Evolutionary conservation across 2,888 invertebrate genomes (phyloP), one percentile per base, ranked within the genome.

Genomic region (Rhaphigaster nebulosa): DNA sequence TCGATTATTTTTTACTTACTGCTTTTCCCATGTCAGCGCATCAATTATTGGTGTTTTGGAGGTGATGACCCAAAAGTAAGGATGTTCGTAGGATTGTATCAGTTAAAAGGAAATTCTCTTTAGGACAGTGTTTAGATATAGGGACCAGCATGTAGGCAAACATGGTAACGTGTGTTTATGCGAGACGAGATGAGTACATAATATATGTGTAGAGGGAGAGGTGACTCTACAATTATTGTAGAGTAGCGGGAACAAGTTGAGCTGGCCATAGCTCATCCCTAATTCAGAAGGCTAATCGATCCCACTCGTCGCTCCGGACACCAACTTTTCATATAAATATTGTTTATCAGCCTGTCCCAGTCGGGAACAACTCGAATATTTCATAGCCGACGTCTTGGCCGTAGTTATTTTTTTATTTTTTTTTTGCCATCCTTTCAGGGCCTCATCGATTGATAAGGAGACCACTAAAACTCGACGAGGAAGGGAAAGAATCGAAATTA

Each of bases 311-410:
- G 45, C 45, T n/a, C 26, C 45, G 45, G 45, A 84, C 45, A 29
- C 38, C 41, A 88, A 88, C 88, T 88, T 88, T 60, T 88, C 56
- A 34, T 60, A 88, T 88, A 88, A 88, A 88, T 88, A 88, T 88
- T 60, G 60, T 88, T 88, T 88, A 88, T 88, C 88, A 88, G 10
- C 6, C 56, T 38, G n/a, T 45, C 84, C 15, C 13, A 41, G 38
- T 65, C 34, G 15, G n/a, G 41, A 88, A 88, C 88, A 45, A 60
- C 88, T 60, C 41, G 88, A 88, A 88, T 88, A 88, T 88, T 88
- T 88, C 88, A 88, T 88, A 26, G 34, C 88, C 38, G 41, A n/a
- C 3, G 65, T 60, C 41, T 41, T 41, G n/a, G n/a, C 38, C 20
- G 38, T 0, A 76, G 70, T 76, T 76, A 15, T 34, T 76, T 76